Evolutionary conservation across 2,113 vertebrate genomes (phyloP).

Genomic region (Craseonycteris thonglongyai): DNA sequence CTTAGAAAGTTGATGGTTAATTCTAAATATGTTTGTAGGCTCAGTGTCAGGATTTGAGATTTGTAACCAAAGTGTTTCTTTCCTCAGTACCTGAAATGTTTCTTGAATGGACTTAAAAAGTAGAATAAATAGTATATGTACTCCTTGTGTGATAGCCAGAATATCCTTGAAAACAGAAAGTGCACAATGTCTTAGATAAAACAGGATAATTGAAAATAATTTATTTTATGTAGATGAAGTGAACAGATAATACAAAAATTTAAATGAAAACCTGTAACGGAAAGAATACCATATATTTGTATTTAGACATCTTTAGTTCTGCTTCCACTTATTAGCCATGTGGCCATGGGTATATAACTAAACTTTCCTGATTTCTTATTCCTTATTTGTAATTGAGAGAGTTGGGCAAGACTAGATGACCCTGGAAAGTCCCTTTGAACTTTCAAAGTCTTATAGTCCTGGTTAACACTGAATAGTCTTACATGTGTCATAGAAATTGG

Average conservation of each 20-base stretch:
- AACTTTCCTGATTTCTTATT: slow-evolving; percentile 11
- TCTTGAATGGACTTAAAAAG: not conserved
- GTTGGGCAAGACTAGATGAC: slow-evolving; percentile 29
- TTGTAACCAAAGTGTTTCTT: too few relatives aligned
- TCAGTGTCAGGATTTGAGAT: slow-evolving; percentile 7
- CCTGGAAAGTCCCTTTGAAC: slow-evolving; percentile 46
- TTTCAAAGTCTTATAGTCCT: slow-evolving; percentile 20
- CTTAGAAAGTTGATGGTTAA: slow-evolving; percentile 30
- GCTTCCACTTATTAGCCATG: not conserved
- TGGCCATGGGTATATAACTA: not conserved
- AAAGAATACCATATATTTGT: not conserved
- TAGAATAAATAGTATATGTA: not conserved
- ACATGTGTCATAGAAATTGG: not conserved
- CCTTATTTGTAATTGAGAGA: not conserved
- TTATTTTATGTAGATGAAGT: not conserved
- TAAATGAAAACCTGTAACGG: not conserved
- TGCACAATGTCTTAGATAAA: not conserved
- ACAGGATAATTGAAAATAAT: not conserved
- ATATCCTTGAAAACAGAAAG: slow-evolving; percentile 17
- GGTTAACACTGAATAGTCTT: not conserved
- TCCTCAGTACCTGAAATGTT: too few relatives aligned
- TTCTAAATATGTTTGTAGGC: slow-evolving; percentile 2
- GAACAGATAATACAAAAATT: not conserved
- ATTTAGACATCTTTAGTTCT: slow-evolving; percentile 44
- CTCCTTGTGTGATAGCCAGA: not conserved